Base-by-base conservation (phyloP, 2,797 vertebrate genomes). In the Acipenser transmontanus region DNA sequence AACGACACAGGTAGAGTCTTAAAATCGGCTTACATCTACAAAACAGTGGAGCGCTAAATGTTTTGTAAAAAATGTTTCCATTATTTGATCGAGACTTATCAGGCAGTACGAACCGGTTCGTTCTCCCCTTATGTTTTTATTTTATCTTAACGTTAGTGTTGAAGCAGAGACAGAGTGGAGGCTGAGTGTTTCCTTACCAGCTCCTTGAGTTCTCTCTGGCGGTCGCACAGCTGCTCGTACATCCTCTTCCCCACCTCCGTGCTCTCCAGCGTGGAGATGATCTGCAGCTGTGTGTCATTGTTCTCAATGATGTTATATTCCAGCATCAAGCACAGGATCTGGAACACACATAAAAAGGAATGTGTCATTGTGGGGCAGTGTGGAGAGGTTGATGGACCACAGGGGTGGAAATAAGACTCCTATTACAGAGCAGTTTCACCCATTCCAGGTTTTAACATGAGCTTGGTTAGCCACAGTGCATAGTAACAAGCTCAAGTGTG, bases 281-380 rank as follows among this genome's bases (percentile, higher is more conserved):
- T 98, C 89, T 99, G 96, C 76, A 99, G 91, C 84, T 98, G 96
- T 0, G 96, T 98, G 90, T 99, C 97, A 1, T 99, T 96, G 78
- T 98, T 98, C 81, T 98, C 96, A 1, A 97, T 99, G 84, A 99
- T 98, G 90, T 98, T 98, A 83, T 99, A 98, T 72, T 99, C 97
- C 82, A 99, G 86, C 97, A 99, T 99, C 82, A 99, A 82, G 78
- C 97, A 99, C 76, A 99, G 81, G 82, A 99, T 99, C 97, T 99
- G 74, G 17, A n/a, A 9, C 11, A 65, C 50, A 66, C 17, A 65
- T 51, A 70, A 49, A 61, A 54, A 50, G n/a, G 8, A 49, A 9
- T 11, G 12, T 6, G 49, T 8, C n/a, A 47, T n/a, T 11, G 48
- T 65, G n/a, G 7, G 12, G 34, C 34, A 4, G 34, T 4, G 34